phyloP scores from a whole-genome alignment of 2,113 vertebrate genomes.

The Eclectus roratus region DNA sequence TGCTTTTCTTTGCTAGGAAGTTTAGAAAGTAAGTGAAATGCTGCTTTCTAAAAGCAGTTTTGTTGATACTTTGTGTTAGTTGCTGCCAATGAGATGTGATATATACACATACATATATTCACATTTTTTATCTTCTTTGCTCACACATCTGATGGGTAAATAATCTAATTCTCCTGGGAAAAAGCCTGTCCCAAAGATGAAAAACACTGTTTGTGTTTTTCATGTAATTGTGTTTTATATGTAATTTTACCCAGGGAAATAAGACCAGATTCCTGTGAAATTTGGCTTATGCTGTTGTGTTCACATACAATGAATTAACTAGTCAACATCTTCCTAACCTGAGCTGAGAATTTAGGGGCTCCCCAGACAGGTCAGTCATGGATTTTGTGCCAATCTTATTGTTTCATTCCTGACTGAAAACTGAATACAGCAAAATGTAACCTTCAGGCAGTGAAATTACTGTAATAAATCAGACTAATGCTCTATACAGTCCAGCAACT shows the following conservation, averaged over 20 bases:
- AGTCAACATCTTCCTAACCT: not conserved
- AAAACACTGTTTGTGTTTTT: not conserved
- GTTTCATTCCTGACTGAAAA: not conserved
- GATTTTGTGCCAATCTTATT: not conserved
- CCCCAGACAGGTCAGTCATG: not conserved
- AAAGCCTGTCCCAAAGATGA: not conserved
- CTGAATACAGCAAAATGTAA: not conserved
- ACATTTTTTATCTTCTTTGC: not conserved
- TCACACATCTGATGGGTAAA: not conserved
- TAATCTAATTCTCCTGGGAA: not conserved
- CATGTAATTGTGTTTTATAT: not conserved
- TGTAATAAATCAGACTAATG: not conserved
- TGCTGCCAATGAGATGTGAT: not conserved
- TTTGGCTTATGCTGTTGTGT: fast-evolving
- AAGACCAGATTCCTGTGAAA: not conserved
- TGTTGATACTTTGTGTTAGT: not conserved
- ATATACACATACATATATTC: not conserved
- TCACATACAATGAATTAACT: not conserved
- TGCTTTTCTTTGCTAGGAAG: not conserved
- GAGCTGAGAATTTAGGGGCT: not conserved
- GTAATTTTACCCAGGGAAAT: not conserved
- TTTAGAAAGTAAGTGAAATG: not conserved
- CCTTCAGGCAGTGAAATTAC: not conserved
- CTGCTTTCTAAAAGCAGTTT: not conserved
- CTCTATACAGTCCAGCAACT: not conserved